Base-by-base conservation (phyloP, 2,888 invertebrate genomes). In the Diarsia brunnea region DNA sequence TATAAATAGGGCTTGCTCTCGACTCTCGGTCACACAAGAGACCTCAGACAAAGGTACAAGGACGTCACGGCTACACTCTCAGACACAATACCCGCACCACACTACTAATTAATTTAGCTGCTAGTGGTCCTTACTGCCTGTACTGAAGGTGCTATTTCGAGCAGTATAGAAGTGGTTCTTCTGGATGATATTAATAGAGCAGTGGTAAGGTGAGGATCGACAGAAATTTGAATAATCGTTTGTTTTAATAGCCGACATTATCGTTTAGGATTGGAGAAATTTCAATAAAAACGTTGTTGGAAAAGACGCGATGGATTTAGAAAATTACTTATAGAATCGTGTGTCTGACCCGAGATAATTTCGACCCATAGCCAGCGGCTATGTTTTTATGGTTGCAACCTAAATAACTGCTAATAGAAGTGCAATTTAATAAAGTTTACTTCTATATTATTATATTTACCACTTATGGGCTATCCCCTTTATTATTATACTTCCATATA, bases 61-160 rank as follows among this genome's bases (percentile, higher is more conserved):
- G 94, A 92, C 94, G 93, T 92, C 92, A 94, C 91, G 94, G 91
- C 88, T 78, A 79, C 85, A 77, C 86, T 86, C 84, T 78, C 84
- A 72, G 69, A 76, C 83, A 94, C 92, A 94, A 94, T 91, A 82
- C 80, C 64, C 60, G 43, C 70, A 38, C 73, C 63, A 64, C 67
- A 68, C 71, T 73, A 55, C 58, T 24, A 70, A 19, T 31, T 24
- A 63, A 21, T n/a, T n/a, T 14, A 47, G 1, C 7, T 55, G 3
- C 24, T 38, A 21, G 47, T 74, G 27, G 21, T 65, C 51, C 64
- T 67, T 84, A 84, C 65, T 63, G 3, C 64, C 14, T 53, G 31
- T 16, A n/a, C 19, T 24, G 12, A 79, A 78, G 73, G 67, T 61
- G 53, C 27, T 75, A 64, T 73, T 73, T 77, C 24, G 53, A 51